Evolutionary conservation across 2,113 vertebrate genomes (phyloP).

Genomic region (Gorsachius goisagi): DNA sequence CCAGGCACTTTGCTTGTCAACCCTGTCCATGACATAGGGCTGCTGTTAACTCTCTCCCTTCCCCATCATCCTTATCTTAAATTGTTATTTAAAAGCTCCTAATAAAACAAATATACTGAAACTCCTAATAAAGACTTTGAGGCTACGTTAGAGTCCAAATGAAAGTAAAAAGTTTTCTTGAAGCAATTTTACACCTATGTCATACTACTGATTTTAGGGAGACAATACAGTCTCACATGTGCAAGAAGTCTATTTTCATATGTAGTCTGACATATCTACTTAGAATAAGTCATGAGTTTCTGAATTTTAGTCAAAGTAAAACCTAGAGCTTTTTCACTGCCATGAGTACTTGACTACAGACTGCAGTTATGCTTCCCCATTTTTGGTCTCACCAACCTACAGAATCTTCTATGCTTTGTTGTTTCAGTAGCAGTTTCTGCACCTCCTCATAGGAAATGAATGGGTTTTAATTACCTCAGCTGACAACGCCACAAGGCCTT

Average conservation of each 20-base stretch:
- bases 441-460: neutral
- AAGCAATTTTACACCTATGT: accelerated
- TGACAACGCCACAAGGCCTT: neutral
- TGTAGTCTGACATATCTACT: neutral
- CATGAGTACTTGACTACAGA: neutral
- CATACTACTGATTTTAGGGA: neutral
- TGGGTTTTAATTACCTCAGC: neutral
- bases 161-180: neutral
- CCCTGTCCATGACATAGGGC: too few species aligned
- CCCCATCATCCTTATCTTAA: neutral
- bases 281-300: neutral
- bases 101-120: neutral
- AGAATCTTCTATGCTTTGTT: neutral
- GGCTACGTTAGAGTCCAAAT: neutral
- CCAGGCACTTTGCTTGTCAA: neutral
- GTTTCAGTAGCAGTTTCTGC: neutral
- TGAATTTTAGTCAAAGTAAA: neutral
- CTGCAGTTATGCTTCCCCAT: neutral
- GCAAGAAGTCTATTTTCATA: neutral
- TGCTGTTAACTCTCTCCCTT: neutral
- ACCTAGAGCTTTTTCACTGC: neutral
- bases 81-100: neutral
- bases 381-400: neutral
- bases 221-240: neutral
- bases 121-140: neutral